Evolutionary conservation across 2,113 vertebrate genomes (phyloP), one percentile per base, ranked within the genome.

Genomic region (Odontesthes bonariensis): DNA sequence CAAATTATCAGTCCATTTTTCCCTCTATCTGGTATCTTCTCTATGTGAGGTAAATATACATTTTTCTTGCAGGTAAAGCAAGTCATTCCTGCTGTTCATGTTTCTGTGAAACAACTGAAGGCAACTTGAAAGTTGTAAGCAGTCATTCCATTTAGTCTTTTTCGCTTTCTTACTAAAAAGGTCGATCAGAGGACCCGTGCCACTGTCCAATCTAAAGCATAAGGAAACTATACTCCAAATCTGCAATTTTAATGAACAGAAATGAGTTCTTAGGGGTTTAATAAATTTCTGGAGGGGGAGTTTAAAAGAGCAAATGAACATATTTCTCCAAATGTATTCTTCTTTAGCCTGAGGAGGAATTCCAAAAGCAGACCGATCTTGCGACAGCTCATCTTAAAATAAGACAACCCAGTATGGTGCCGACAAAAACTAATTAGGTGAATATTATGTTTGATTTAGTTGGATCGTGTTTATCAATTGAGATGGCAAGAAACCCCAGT

Each of bases 321-420:
- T 8, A 54, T 74, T 58, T 75, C 72, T 58, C 53, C n/a, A 57
- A 49, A 14, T 74, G 22, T 68, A 32, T 33, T 22, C 33, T 19
- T 47, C n/a, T 57, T 59, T 67, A 54, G 47, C 55, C 52, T 23
- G 27, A 73, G 59, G 51, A 46, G 35, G 22, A 60, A 57, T 22
- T 60, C 55, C 46, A 60, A 53, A 62, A 19, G 35, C 23, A 62
- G 32, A 58, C 44, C 38, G 51, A 23, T 58, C 68, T 49, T 40
- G n/a, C 42, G 16, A 44, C 14, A 46, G 5, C 7, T 47, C 46
- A 31, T 53, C 52, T 38, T 53, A 42, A 52, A 54, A 49, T 60
- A 62, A 71, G 57, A 57, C 16, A 47, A 22, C 53, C 0, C 38
- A 38, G 8, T 53, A 32, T 19, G 4, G 27, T 52, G 44, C 27